Evolutionary conservation across 1,140 invertebrate genomes (phyloP).

Genomic region (Lepidotrigona ventralis): DNA sequence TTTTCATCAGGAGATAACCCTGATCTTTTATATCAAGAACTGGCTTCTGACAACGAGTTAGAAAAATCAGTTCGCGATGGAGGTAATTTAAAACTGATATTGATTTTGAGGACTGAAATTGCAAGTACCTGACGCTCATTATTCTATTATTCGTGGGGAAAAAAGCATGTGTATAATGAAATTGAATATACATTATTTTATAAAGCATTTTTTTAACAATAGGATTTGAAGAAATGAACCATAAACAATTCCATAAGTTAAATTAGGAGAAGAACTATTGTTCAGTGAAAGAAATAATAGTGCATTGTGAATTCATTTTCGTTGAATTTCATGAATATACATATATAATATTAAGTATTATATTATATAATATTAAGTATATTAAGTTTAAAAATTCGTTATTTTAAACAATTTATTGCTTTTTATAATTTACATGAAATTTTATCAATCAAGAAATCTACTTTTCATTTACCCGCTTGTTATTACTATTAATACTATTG

Average conservation of each 20-base stretch:
- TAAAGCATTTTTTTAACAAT: slow-evolving; percentile 2
- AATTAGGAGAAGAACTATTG: not conserved
- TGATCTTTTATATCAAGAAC: slow-evolving; percentile 82
- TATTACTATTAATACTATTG: slow-evolving; percentile 20
- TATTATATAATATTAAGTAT: not conserved
- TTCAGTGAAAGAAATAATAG: not conserved
- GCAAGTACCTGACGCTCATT: slow-evolving; percentile 25
- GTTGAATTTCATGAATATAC: not conserved
- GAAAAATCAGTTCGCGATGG: slow-evolving; percentile 70
- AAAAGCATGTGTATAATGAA: slow-evolving; percentile 49
- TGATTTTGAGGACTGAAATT: slow-evolving; percentile 9
- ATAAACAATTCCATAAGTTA: not conserved
- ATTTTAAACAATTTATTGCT: not conserved
- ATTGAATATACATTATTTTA: slow-evolving; percentile 13
- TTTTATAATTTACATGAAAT: not conserved
- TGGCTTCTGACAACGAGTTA: slow-evolving; percentile 78
- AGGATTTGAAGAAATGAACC: not conserved
- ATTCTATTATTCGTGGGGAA: slow-evolving; percentile 1
- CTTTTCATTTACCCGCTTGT: not conserved
- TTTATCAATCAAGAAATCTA: not conserved
- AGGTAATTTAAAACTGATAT: slow-evolving; percentile 70
- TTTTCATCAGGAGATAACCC: slow-evolving; percentile 81
- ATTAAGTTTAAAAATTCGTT: not conserved
- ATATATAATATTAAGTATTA: not conserved
- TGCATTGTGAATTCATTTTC: slow-evolving; percentile 10